A percentile compares a stretch with the other conserved stretches of the same genome.
Conservation (phyloP, 2,797 vertebrate species). For the Hydrolagus colliei region DNA sequence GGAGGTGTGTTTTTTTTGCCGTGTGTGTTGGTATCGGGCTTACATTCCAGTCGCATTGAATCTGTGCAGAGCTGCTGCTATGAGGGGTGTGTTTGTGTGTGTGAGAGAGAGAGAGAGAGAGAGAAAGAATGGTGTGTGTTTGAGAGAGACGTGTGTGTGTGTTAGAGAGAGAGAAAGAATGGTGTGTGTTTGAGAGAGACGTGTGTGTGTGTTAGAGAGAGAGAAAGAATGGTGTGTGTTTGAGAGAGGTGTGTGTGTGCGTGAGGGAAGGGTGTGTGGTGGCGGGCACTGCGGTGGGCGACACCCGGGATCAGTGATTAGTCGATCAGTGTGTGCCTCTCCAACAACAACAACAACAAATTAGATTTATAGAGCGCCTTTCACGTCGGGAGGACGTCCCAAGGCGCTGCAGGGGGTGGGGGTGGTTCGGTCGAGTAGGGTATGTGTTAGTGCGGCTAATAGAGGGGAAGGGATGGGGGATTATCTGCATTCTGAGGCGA, state of each 20-base stretch:
- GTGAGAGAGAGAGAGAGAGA: conserved; percentile 36
- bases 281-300: conserved; percentile 72
- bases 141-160: too few relatives aligned
- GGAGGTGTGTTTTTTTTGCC: too few relatives aligned
- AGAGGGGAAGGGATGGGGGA: neutral
- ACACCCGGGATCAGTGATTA: conserved; percentile 49
- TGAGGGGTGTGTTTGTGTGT: conserved; percentile 28
- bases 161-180: conserved; percentile 36
- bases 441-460: neutral
- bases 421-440: neutral
- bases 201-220: too few relatives aligned
- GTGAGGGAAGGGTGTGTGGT: conserved; percentile 57
- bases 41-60: neutral
- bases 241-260: conserved; percentile 39
- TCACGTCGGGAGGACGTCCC: too few relatives aligned
- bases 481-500: neutral
- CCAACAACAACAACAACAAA: too few relatives aligned
- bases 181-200: conserved; percentile 40
- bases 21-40: too few relatives aligned
- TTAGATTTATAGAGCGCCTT: too few relatives aligned
- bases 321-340: too few relatives aligned
- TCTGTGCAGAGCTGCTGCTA: conserved; percentile 2
- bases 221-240: conserved; percentile 38
- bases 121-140: conserved; percentile 38
- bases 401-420: too few relatives aligned